Conservation (phyloP, 2,888 invertebrate genomes). For the Oligia fasciuncula region DNA sequence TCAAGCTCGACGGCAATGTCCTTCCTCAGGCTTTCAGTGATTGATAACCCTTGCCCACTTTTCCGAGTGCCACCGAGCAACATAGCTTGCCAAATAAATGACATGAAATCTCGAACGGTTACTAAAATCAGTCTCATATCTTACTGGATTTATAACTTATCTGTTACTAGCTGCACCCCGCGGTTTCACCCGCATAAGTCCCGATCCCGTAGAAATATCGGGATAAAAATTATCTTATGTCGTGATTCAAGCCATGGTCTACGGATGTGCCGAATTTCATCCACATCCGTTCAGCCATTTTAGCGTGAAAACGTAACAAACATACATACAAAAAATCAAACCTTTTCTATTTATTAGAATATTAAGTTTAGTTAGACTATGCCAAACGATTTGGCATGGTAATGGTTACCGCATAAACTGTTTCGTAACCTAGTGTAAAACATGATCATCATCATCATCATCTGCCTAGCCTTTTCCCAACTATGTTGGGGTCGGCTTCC, state of each 20-base stretch:
- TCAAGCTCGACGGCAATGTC: not conserved
- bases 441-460: not conserved
- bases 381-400: not conserved
- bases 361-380: not conserved
- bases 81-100: constrained; percentile 5
- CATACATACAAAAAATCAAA: no score
- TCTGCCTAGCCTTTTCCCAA: no score
- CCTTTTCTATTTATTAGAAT: no score
- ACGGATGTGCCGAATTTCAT: no score
- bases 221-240: not conserved
- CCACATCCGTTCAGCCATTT: no score
- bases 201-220: not conserved
- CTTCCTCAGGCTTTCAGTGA: constrained; percentile 6
- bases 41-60: not conserved
- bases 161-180: no score
- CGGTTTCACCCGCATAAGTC: not conserved
- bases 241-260: no score
- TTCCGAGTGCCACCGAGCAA: not conserved
- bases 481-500: no score
- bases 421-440: not conserved
- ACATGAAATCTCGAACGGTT: no score
- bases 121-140: not conserved
- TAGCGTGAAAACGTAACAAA: no score
- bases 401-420: not conserved
- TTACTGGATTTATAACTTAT: not conserved